A percentile compares a stretch with the other conserved stretches of the same genome.
These are phyloP conservation scores for Pygoscelis adeliae DNA, from an alignment of 2,113 vertebrate genomes.

Conservation along the genomic window DNA sequence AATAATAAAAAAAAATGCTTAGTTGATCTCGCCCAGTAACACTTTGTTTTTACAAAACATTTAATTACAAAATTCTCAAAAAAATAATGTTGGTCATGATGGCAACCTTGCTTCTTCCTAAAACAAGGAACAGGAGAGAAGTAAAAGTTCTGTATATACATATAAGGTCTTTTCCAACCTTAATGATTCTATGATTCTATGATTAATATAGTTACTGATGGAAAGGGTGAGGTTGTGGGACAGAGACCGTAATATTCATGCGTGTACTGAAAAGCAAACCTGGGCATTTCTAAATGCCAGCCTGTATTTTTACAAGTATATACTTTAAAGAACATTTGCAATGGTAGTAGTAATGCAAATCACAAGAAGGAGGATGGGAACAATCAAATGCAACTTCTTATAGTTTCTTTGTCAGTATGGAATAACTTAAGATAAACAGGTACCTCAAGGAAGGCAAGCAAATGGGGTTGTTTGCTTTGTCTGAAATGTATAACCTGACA, in stretches of 20 bases:
- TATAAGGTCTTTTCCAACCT: too few species aligned
- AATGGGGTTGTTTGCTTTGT: background rate
- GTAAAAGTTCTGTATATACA: background rate
- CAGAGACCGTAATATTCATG: background rate
- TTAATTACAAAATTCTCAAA: background rate
- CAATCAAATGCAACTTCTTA: background rate
- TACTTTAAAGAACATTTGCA: background rate
- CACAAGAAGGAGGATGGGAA: background rate
- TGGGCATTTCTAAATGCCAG: background rate
- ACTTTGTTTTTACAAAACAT: background rate
- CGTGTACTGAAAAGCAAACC: background rate
- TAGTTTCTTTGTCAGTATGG: background rate
- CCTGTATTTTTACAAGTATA: background rate
- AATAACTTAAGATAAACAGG: constrained; percentile 7
- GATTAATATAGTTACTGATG: background rate
- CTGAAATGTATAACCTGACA: constrained; percentile 24
- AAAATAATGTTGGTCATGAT: background rate
- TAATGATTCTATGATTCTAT: too few species aligned
- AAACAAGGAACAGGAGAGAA: background rate
- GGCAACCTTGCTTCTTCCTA: background rate
- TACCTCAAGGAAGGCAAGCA: background rate
- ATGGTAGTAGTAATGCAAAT: background rate
- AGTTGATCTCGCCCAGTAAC: background rate
- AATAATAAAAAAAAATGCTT: background rate
- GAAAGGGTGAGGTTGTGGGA: background rate